A percentile compares a stretch with the other conserved stretches of the same genome.
Evolutionary conservation across 2,888 invertebrate species (phyloP).

Genomic region (Polyploca ridens): DNA sequence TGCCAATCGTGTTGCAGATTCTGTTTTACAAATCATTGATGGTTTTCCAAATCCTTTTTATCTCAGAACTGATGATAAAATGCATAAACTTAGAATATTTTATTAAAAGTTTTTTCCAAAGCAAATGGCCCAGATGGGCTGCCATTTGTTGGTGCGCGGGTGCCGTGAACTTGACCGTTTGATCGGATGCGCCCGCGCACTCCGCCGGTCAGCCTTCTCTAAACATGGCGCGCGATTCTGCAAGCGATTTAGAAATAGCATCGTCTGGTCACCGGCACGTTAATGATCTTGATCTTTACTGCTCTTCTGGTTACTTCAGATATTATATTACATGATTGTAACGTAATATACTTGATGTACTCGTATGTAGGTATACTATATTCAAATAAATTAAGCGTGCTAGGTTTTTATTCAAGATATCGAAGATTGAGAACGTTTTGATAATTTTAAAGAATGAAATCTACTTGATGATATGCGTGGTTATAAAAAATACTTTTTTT

Average conservation of each 20-base stretch:
- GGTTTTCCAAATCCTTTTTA: neutral
- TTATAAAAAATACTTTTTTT: neutral
- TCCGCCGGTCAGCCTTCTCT: slow-evolving; percentile 61
- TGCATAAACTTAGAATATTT: no score
- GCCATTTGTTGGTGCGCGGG: slow-evolving; percentile 40
- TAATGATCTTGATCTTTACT: slow-evolving; percentile 57
- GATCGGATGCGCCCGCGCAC: slow-evolving; percentile 61
- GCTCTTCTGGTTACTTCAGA: slow-evolving; percentile 31
- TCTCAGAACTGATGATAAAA: no score
- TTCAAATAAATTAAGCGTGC: no score
- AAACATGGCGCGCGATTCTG: slow-evolving; percentile 47
- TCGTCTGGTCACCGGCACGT: slow-evolving; percentile 44
- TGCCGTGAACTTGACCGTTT: slow-evolving; percentile 79
- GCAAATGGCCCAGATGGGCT: slow-evolving; percentile 18
- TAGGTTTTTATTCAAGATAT: no score
- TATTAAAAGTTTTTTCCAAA: no score
- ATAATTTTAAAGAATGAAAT: no score
- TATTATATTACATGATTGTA: slow-evolving; percentile 15
- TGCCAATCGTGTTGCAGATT: neutral
- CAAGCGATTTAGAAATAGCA: slow-evolving; percentile 39
- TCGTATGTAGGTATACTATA: no score
- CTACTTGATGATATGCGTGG: neutral
- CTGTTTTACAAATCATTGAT: neutral
- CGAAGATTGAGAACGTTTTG: no score
- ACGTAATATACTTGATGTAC: neutral